These are phyloP conservation scores for Donacobius atricapilla DNA, from an alignment of 2,113 vertebrate genomes.

Conservation along the genomic window DNA sequence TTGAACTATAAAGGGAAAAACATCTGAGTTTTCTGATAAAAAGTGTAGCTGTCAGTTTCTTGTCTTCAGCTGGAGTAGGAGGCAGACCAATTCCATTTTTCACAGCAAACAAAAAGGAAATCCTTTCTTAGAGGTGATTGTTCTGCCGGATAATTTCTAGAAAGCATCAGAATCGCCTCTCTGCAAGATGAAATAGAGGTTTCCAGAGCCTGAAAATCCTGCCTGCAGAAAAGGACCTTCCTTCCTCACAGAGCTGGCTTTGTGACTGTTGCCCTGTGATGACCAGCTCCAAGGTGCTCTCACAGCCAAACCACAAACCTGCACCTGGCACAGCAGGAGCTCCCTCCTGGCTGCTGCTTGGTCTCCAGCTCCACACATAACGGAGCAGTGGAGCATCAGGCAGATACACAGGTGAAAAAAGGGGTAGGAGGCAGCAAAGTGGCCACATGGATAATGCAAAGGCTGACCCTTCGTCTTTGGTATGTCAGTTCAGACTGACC, in stretches of 20 bases:
- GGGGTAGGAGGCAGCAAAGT: background rate
- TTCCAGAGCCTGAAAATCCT: background rate
- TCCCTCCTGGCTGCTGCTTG: background rate
- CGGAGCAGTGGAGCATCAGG: background rate
- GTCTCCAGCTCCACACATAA: background rate
- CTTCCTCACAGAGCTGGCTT: background rate
- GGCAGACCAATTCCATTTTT: background rate
- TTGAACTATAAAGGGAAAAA: background rate
- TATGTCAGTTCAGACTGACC: background rate
- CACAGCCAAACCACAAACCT: background rate
- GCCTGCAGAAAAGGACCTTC: background rate
- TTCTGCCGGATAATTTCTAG: background rate
- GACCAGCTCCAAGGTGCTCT: fast-evolving
- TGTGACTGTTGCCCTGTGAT: background rate
- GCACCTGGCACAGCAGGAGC: background rate
- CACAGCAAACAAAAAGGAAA: background rate
- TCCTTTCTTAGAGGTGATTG: background rate
- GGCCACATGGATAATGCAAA: background rate
- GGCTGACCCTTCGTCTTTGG: background rate
- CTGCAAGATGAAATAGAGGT: background rate
- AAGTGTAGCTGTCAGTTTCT: background rate
- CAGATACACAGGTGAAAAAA: background rate
- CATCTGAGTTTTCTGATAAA: background rate
- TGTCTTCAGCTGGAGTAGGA: background rate
- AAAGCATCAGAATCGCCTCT: background rate